A percentile compares a stretch with the other conserved stretches of the same genome.
phyloP scores from a whole-genome alignment of 2,888 invertebrate genomes.

The Epicampocera succincta region DNA sequence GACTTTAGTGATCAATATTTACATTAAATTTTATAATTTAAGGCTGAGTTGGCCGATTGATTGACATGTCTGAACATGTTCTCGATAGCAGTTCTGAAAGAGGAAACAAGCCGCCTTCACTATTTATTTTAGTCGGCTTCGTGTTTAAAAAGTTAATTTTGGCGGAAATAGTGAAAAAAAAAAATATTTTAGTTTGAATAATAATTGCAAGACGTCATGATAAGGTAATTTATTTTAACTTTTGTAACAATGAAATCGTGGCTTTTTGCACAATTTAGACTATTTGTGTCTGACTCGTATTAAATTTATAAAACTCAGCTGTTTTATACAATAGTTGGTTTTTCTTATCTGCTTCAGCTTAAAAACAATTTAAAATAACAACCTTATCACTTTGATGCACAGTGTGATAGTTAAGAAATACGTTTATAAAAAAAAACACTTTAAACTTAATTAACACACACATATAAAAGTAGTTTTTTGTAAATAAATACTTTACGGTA shows the following conservation, averaged over 20 bases:
- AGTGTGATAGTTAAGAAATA: not conserved
- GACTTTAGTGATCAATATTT: conserved; percentile 48
- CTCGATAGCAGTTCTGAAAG: no score
- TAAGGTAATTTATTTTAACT: conserved; percentile 1
- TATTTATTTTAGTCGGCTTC: no score
- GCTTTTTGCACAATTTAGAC: no score
- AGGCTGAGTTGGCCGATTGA: not conserved
- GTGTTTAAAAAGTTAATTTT: no score
- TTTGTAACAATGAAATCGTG: no score
- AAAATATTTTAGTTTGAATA: not conserved
- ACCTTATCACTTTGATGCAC: not conserved
- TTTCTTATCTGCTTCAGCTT: no score
- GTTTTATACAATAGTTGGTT: not conserved
- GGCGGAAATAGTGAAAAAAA: not conserved
- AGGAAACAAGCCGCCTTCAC: no score
- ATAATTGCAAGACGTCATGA: not conserved
- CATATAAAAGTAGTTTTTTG: no score
- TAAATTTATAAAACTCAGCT: conserved; percentile 21
- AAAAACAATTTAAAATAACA: not conserved
- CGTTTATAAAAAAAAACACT: not conserved
- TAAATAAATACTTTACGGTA: no score
- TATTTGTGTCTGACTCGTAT: not conserved
- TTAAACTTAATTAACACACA: no score
- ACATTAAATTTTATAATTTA: conserved; percentile 34
- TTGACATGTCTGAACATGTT: not conserved